phyloP scores from a whole-genome alignment of 2,113 vertebrate species.

The Oostethus manadensis region DNA sequence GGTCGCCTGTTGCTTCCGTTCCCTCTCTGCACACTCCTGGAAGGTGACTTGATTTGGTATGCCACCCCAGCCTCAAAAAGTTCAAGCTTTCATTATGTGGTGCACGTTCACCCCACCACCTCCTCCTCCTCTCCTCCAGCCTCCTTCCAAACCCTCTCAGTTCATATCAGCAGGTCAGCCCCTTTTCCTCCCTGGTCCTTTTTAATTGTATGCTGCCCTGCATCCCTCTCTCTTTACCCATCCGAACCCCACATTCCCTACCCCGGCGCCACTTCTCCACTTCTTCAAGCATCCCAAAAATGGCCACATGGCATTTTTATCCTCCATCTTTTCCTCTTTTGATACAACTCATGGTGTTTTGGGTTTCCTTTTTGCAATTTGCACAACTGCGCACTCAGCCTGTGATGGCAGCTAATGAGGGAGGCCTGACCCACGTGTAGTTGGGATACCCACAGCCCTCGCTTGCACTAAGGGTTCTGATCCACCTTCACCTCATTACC shows the following conservation, averaged over 20 bases:
- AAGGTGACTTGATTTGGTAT: conserved; percentile 82
- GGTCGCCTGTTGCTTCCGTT: conserved; percentile 42
- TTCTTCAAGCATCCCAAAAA: conserved; percentile 39
- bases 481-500: conserved; percentile 62
- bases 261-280: conserved; percentile 20
- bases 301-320: background rate
- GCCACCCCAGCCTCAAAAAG: conserved; percentile 78
- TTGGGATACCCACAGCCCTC: conserved; percentile 18
- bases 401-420: conserved; percentile 61
- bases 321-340: background rate
- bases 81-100: conserved; percentile 81
- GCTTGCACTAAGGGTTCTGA: conserved; percentile 56
- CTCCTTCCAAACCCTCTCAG: conserved; percentile 34
- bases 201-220: conserved; percentile 71
- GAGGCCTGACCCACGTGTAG: conserved; percentile 56
- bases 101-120: conserved; percentile 63
- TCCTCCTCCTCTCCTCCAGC: conserved; percentile 38
- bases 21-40: conserved; percentile 51
- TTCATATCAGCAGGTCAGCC: conserved; percentile 79
- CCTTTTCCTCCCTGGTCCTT: conserved; percentile 68
- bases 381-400: conserved; percentile 25
- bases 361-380: conserved; percentile 27
- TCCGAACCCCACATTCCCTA: conserved; percentile 13
- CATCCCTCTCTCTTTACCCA: conserved; percentile 38
- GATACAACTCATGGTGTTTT: conserved; percentile 31